Conservation (phyloP, 2,113 vertebrate species). For the Caretta caretta region DNA sequence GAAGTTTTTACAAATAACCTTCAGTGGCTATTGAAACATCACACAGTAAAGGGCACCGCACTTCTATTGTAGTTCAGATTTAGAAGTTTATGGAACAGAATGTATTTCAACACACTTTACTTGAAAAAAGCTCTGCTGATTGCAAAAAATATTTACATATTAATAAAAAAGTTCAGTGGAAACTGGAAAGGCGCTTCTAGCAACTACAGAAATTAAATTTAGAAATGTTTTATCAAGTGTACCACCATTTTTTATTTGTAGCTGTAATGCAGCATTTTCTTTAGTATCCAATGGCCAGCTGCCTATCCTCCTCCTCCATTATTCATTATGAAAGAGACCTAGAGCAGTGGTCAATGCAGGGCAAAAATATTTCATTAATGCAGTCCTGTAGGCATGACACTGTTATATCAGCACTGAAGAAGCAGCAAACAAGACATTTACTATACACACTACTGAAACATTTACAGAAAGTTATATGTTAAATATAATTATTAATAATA, state of each 20-base stretch:
- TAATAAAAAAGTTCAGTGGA: neutral
- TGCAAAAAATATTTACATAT: neutral
- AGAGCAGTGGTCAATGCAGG: conserved; percentile 48
- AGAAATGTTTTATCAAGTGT: conserved; percentile 29
- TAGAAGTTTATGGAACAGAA: neutral
- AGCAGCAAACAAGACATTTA: neutral
- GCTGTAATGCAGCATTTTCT: conserved; percentile 71
- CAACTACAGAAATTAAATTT: conserved; percentile 2
- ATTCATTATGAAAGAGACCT: conserved; percentile 66
- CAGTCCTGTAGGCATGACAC: conserved; percentile 36
- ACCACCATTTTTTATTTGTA: neutral
- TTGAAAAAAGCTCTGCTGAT: neutral
- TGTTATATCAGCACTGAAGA: neutral
- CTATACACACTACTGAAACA: rapidly evolving
- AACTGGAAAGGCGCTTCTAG: conserved; percentile 29
- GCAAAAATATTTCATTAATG: conserved; percentile 46
- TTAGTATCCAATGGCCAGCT: conserved; percentile 59
- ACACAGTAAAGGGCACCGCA: neutral
- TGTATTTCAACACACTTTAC: neutral
- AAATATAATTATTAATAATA: rapidly evolving
- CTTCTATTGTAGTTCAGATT: conserved; percentile 10
- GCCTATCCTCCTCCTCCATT: conserved; percentile 69
- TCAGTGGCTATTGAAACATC: conserved; percentile 13
- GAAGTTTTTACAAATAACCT: conserved; percentile 8
- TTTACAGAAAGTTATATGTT: rapidly evolving